Evolutionary conservation across 2,113 vertebrate genomes (phyloP).

Genomic region (Labeo catla): DNA sequence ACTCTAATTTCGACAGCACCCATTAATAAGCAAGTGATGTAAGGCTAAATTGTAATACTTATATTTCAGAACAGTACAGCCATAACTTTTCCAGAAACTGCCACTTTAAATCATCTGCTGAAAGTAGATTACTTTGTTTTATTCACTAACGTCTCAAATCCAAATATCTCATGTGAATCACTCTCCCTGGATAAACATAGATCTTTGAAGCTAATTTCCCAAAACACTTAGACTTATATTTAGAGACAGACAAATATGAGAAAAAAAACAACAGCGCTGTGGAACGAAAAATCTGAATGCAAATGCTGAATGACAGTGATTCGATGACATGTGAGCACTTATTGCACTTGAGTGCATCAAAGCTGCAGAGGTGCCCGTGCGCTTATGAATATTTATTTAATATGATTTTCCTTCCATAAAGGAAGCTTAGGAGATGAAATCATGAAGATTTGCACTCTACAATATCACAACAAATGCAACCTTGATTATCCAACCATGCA

Average conservation of each 20-base stretch:
- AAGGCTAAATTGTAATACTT: background rate
- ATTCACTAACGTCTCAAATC: conserved; percentile 15
- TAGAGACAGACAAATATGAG: conserved; percentile 4
- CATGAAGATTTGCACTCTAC: background rate
- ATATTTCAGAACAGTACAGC: background rate
- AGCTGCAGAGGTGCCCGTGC: background rate
- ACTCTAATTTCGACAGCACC: too few relatives aligned
- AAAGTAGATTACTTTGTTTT: background rate
- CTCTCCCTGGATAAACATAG: background rate
- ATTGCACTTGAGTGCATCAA: background rate
- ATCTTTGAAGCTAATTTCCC: conserved; percentile 15
- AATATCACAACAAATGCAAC: background rate
- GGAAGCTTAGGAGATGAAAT: background rate
- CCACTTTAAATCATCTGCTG: background rate
- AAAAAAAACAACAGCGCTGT: background rate
- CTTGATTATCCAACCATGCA: background rate
- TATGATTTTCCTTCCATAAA: background rate
- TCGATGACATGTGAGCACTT: background rate
- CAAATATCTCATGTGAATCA: conserved; percentile 9
- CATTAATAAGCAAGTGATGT: too few relatives aligned
- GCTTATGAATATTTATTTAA: background rate
- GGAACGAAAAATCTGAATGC: background rate
- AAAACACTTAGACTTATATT: conserved; percentile 16
- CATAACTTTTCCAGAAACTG: background rate
- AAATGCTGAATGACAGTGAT: background rate